These are phyloP conservation scores for Pangasius krempfi DNA, from an alignment of 2,797 vertebrate genomes.

Conservation along the genomic window DNA sequence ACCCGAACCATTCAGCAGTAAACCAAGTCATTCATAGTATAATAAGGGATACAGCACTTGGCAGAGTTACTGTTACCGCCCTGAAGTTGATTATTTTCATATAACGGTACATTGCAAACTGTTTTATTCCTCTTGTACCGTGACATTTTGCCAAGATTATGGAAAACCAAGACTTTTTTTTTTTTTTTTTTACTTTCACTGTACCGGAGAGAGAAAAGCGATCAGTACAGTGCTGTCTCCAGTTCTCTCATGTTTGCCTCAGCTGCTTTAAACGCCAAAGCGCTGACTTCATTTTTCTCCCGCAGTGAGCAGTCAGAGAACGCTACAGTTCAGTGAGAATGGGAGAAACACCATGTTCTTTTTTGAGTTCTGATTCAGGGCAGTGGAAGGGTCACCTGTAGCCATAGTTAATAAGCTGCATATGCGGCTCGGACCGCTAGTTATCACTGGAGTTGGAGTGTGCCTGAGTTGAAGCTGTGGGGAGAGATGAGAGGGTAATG, in stretches of 20 bases:
- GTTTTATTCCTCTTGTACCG: neutral
- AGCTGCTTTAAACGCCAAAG: neutral
- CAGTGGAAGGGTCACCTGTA: neutral
- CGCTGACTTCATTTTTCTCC: neutral
- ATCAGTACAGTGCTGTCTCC: neutral
- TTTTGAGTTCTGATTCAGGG: neutral
- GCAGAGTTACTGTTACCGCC: neutral
- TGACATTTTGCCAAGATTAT: neutral
- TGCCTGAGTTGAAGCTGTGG: neutral
- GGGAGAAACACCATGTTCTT: neutral
- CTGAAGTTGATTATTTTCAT: neutral
- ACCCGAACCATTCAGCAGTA: neutral
- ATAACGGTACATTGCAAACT: neutral
- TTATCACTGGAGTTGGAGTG: neutral
- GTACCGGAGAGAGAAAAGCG: neutral
- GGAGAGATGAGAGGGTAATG: constrained; percentile 66
- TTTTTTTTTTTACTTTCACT: neutral
- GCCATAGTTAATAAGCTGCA: neutral
- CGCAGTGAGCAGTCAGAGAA: neutral
- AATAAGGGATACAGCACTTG: neutral
- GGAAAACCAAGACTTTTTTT: neutral
- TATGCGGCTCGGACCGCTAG: neutral
- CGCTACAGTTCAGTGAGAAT: neutral
- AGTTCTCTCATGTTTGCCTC: neutral
- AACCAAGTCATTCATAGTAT: neutral